Base-by-base conservation (phyloP, 2,888 invertebrate species). In the Parelbella ahira region DNA sequence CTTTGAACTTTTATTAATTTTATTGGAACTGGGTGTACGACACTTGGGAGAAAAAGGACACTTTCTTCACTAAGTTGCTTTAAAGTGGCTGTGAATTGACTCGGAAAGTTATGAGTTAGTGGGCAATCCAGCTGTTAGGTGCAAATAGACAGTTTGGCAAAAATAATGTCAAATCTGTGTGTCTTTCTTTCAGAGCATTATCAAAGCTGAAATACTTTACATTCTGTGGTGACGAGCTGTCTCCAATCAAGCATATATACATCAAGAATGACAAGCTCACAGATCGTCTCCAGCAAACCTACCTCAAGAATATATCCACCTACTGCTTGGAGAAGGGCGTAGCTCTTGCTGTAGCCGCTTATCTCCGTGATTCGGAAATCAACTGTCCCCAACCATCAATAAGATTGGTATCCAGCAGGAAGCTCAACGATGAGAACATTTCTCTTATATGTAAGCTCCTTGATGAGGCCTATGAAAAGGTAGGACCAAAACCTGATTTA, bases 171-270 rank as follows among this genome's bases (percentile, higher is more conserved):
- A n/a, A n/a, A n/a, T n/a, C n/a, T n/a, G n/a, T n/a, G n/a, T n/a
- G n/a, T n/a, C 15, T 3, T 15, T 15, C 4, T 56, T 54, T 19
- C 79, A 88, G 83, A 9, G 78, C 83, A 2, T 68, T 91, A 11
- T 50, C 67, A 0, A 60, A 68, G 1, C 73, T 91, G 4, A 75
- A 83, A 30, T 63, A 88, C 55, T 87, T 83, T 56, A 72, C 60
- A n/a, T 70, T 91, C 50, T 65, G 83, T 2, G 93, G 93, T 1
- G 86, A 91, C 52, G 80, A 81, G 2, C 54, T 91, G 0, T 93
- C 94, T 0, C 96, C 96, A 0, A 73, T 95, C 0, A 94, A 95
- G 52, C 94, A 94, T 68, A 66, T 96, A 1, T 91, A 91, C 57
- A 73, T 95, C 21, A 88, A 84, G 2, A 76, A 88, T 4, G 63